Conservation (phyloP, 2,113 vertebrate genomes). For the Dipodomys ordii region DNA sequence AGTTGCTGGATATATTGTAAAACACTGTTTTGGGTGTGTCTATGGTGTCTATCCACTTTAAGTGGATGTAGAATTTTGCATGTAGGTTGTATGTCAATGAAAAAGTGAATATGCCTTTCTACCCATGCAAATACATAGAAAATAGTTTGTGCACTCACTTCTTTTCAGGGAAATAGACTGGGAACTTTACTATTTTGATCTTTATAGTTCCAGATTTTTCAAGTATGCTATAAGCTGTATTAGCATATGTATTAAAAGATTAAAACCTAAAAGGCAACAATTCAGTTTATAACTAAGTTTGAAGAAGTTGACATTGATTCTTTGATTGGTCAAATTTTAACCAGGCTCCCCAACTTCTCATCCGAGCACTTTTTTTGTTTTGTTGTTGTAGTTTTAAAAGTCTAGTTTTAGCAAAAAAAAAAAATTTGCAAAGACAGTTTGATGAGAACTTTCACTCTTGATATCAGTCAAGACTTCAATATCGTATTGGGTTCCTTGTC, state of each 20-base stretch:
- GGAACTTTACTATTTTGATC: background rate
- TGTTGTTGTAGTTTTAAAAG: background rate
- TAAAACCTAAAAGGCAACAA: background rate
- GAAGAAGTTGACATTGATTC: background rate
- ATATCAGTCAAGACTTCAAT: background rate
- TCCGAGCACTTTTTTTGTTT: background rate
- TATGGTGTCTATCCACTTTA: too few species aligned
- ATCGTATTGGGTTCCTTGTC: background rate
- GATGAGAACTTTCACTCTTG: background rate
- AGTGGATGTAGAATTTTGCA: background rate
- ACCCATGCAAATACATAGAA: background rate
- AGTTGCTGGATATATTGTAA: background rate
- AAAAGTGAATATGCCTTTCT: background rate
- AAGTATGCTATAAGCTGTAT: background rate
- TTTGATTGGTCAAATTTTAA: background rate
- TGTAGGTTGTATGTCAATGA: background rate
- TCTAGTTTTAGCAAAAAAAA: background rate
- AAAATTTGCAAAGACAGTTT: background rate
- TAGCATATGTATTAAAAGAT: background rate
- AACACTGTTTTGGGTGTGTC: background rate
- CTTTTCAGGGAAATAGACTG: background rate
- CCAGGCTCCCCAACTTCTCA: background rate
- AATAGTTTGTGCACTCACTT: background rate
- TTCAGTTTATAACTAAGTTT: conserved; percentile 10
- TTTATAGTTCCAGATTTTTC: background rate